A percentile compares a stretch with the other conserved stretches of the same genome.
Conservation (phyloP, 1,140 invertebrate species). For the Drosophila orosa region DNA sequence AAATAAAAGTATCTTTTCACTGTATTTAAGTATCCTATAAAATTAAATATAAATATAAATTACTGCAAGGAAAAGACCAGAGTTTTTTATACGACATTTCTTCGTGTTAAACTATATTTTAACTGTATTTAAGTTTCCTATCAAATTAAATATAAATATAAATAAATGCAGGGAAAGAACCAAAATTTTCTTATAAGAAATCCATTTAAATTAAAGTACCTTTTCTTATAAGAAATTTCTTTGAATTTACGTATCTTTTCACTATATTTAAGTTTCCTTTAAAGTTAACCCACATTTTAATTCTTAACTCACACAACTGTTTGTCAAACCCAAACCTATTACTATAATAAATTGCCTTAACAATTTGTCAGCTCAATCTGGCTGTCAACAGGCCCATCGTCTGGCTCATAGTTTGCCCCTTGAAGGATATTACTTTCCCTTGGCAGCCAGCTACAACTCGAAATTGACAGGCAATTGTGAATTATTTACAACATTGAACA, state of each 20-base stretch:
- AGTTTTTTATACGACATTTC: background rate
- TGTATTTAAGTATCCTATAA: no score
- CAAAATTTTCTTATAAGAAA: no score
- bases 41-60: no score
- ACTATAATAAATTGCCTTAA: constrained; percentile 57
- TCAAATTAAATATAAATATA: no score
- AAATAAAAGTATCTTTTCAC: no score
- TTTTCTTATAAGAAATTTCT: background rate
- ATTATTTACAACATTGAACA: constrained; percentile 65
- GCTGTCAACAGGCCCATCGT: constrained; percentile 51
- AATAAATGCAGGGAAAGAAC: no score
- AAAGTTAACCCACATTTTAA: background rate
- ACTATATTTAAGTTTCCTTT: no score
- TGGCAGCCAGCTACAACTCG: background rate
- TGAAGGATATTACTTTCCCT: constrained; percentile 9
- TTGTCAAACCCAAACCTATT: constrained; percentile 1
- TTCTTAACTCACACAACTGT: background rate
- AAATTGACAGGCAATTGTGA: constrained; percentile 69
- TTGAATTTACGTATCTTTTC: background rate
- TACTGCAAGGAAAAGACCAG: background rate
- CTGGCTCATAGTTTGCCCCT: constrained; percentile 3
- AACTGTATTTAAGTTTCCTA: no score
- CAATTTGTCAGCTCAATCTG: constrained; percentile 68
- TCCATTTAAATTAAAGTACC: no score
- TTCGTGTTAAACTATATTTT: no score